phyloP scores from a whole-genome alignment of 2,888 invertebrate species.

The Epirrhoe alternata region DNA sequence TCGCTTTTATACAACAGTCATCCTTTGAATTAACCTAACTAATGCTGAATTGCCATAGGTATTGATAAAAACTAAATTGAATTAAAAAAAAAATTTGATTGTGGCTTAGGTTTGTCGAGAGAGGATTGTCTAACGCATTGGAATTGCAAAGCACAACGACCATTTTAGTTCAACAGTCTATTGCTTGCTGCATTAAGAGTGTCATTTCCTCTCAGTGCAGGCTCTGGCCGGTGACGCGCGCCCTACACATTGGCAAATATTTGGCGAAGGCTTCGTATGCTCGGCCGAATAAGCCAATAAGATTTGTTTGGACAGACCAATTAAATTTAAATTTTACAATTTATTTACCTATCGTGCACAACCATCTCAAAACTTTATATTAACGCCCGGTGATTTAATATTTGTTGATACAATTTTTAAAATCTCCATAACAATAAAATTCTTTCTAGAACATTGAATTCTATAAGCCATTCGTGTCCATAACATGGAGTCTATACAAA shows the following conservation, averaged over 20 bases:
- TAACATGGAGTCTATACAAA: conserved; percentile 38
- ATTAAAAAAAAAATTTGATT: too few relatives aligned
- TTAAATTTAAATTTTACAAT: conserved; percentile 62
- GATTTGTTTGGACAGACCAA: conserved; percentile 75
- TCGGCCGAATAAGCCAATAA: conserved; percentile 62
- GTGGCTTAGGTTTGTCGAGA: too few relatives aligned
- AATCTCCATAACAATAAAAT: conserved; percentile 38
- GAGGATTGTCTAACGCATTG: too few relatives aligned
- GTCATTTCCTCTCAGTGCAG: conserved; percentile 12
- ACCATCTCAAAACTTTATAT: conserved; percentile 77
- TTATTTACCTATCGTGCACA: conserved; percentile 80
- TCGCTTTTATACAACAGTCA: too few relatives aligned
- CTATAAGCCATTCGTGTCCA: conserved; percentile 43
- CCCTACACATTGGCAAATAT: conserved; percentile 45
- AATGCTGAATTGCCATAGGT: too few relatives aligned
- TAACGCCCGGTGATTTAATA: conserved; percentile 51
- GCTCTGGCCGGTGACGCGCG: conserved; percentile 27
- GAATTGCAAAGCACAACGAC: too few relatives aligned
- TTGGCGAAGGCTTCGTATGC: conserved; percentile 46
- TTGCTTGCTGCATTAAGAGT: neutral
- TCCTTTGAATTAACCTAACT: too few relatives aligned
- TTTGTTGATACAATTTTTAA: conserved; percentile 39
- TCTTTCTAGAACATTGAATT: conserved; percentile 42
- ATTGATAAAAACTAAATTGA: too few relatives aligned
- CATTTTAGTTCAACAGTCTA: too few relatives aligned